Evolutionary conservation across 1,140 invertebrate genomes (phyloP).

Genomic region (Caenorhabditis latens): DNA sequence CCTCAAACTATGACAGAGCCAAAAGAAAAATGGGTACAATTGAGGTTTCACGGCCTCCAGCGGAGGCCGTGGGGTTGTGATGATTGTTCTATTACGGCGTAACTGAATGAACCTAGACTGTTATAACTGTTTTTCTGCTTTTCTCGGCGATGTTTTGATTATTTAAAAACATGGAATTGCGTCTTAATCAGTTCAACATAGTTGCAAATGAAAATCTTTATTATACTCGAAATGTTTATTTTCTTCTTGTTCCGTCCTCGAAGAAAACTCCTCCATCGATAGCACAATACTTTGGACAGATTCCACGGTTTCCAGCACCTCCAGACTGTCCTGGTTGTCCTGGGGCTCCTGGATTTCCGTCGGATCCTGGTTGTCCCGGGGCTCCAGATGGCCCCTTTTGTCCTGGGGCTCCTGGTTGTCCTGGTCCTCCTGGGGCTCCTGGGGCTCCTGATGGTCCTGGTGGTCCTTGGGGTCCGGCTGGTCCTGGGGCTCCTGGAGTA

Average conservation of each 20-base stretch:
- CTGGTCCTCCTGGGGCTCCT: conserved; percentile 48
- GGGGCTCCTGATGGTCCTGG: conserved; percentile 47
- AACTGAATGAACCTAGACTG: too few relatives aligned
- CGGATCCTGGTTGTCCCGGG: conserved; percentile 43
- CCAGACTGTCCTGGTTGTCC: conserved; percentile 40
- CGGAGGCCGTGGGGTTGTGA: too few relatives aligned
- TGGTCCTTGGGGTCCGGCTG: conserved; percentile 42
- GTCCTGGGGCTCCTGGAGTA: conserved; percentile 30
- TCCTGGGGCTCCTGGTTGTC: conserved; percentile 18
- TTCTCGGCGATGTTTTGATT: too few relatives aligned
- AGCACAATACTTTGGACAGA: conserved; percentile 50
- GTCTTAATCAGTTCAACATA: too few relatives aligned
- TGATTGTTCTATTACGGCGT: too few relatives aligned
- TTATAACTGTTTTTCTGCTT: too few relatives aligned
- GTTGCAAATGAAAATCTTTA: too few relatives aligned
- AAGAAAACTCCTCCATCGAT: conserved; percentile 51
- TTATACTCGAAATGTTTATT: neutral
- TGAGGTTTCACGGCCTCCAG: too few relatives aligned
- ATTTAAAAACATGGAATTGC: too few relatives aligned
- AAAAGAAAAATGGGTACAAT: too few relatives aligned
- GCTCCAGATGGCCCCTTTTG: conserved; percentile 10
- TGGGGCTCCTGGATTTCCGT: conserved; percentile 37
- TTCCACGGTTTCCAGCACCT: conserved; percentile 10
- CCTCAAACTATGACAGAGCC: too few relatives aligned
- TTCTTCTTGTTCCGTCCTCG: conserved; percentile 27